Base-by-base conservation (phyloP, 2,113 vertebrate genomes). In the Xyliphius kryptos region DNA sequence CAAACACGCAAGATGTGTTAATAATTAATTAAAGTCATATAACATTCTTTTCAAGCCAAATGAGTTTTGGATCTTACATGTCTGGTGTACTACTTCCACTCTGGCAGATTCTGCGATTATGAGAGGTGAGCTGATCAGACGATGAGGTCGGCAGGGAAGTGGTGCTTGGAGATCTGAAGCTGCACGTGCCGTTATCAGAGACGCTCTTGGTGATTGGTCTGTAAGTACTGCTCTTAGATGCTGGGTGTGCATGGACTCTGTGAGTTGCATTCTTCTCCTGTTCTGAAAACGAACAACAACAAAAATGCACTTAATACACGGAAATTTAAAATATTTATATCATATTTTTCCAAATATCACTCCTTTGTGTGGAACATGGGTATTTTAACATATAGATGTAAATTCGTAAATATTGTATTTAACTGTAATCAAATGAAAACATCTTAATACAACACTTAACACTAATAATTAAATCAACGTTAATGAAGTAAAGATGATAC, bases 151-250 rank as follows among this genome's bases (percentile, higher is more conserved):
- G 3, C 50, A 70, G 40, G 79, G 82, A 84, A 48, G 66, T 52
- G 38, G 61, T 20, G 51, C 21, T 60, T 0, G 81, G 74, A 2
- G 80, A 72, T 77, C 85, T 88, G 65, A 90, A 88, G 68, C 75
- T 73, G 21, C 87, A 80, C 0, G 80, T 81, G 75, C 89, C 57
- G 1, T 88, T 91, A 73, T 92, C 91, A 0, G 90, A 91, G 73
- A 84, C 78, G 0, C 88, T 91, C 81, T 92, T 92, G 68, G 87
- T 85, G 61, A 92, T 77, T 0, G 90, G 91, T 44, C 86, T 81
- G 79, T 91, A 91, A 0, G 90, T 91, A 76, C 88, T 89, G 0
- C 81, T 91, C 82, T 88, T 89, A 17, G 87, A 87, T 20, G 90
- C 87, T 32, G 90, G 90, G 53, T 93, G 89, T 56, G 89, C 83